phyloP scores from a whole-genome alignment of 2,888 invertebrate genomes.

The Caenorhabditis sp. region DNA sequence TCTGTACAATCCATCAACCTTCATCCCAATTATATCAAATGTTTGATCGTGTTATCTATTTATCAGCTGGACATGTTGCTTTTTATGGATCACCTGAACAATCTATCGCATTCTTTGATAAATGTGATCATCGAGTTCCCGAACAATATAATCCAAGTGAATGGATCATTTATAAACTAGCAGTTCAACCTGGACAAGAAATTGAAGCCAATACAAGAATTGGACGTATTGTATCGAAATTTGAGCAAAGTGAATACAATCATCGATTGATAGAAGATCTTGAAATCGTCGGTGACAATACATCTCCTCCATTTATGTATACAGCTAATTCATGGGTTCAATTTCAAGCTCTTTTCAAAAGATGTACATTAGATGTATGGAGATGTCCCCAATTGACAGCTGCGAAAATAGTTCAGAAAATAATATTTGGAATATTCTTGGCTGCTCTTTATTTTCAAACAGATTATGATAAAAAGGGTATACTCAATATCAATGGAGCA shows the following conservation, averaged over 20 bases:
- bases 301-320: slow-evolving; percentile 24
- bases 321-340: slow-evolving; percentile 23
- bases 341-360: slow-evolving; percentile 11
- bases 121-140: slow-evolving; percentile 75
- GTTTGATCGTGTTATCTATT: slow-evolving; percentile 75
- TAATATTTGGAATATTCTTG: slow-evolving; percentile 75
- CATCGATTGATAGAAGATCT: slow-evolving; percentile 13
- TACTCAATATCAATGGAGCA: slow-evolving; percentile 92
- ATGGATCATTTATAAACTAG: slow-evolving; percentile 87
- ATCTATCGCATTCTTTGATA: slow-evolving; percentile 46
- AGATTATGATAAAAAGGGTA: slow-evolving; percentile 75
- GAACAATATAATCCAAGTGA: slow-evolving; percentile 92
- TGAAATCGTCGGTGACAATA: slow-evolving; percentile 10
- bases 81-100: slow-evolving; percentile 72
- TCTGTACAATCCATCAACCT: slow-evolving; percentile 70
- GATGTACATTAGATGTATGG: slow-evolving; percentile 57
- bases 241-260: slow-evolving; percentile 19
- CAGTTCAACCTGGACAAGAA: slow-evolving; percentile 75
- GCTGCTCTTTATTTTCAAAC: slow-evolving; percentile 80
- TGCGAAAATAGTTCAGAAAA: slow-evolving; percentile 64
- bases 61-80: slow-evolving; percentile 87
- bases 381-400: slow-evolving; percentile 49
- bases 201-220: slow-evolving; percentile 15
- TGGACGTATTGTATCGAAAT: slow-evolving; percentile 13
- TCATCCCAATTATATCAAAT: slow-evolving; percentile 64